phyloP scores from a whole-genome alignment of 2,888 invertebrate species.

The Pachymerium ferrugineum region DNA sequence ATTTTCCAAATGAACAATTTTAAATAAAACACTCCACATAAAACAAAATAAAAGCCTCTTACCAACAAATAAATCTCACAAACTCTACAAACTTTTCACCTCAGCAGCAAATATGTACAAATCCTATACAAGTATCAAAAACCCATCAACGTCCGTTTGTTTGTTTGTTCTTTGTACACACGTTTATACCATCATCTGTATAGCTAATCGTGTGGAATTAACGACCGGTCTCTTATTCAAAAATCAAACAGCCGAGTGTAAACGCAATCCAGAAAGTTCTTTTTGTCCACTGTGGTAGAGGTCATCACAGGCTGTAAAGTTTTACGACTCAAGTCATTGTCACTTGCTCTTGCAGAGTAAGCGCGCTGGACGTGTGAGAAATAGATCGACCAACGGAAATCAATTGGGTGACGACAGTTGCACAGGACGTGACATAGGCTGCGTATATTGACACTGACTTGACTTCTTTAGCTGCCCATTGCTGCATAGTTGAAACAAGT shows the following conservation, averaged over 20 bases:
- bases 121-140: too few relatives aligned
- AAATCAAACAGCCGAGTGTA: background rate
- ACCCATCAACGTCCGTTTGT: too few relatives aligned
- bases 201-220: too few relatives aligned
- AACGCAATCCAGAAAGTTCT: background rate
- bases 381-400: slow-evolving; percentile 6
- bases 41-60: too few relatives aligned
- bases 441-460: background rate
- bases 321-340: slow-evolving; percentile 2
- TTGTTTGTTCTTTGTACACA: too few relatives aligned
- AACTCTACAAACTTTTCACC: too few relatives aligned
- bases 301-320: slow-evolving; percentile 1
- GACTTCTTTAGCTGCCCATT: background rate
- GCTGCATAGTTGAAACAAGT: background rate
- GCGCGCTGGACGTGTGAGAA: background rate
- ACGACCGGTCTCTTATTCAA: too few relatives aligned
- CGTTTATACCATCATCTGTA: too few relatives aligned
- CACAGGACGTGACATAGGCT: background rate
- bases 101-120: too few relatives aligned
- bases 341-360: slow-evolving; percentile 3
- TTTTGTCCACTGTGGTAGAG: background rate
- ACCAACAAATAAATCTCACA: too few relatives aligned
- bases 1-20: too few relatives aligned
- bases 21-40: too few relatives aligned
- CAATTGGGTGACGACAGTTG: background rate